Base-by-base conservation (phyloP, 2,888 invertebrate genomes). In the Ophraella communa region DNA sequence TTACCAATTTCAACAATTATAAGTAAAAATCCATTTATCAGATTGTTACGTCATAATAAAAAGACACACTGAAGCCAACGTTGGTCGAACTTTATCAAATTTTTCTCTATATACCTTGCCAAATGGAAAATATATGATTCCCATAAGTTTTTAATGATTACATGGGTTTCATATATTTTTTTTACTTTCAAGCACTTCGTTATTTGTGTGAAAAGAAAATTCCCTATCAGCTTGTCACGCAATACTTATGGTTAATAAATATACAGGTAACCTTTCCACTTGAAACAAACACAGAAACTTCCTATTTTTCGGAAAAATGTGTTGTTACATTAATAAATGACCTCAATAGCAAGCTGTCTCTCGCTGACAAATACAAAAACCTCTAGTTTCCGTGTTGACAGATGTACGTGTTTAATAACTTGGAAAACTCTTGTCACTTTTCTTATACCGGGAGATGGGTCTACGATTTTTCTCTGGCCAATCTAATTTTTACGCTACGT, bases 381-480 rank as follows among this genome's bases (percentile, higher is more conserved):
- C 78, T 77, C 75, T 78, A 75, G 78, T 76, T 81, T 80, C 74
- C 73, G 68, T 73, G 79, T 79, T 79, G 81, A 81, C 81, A 81
- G 80, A 81, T 80, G 81, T 80, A 80, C 79, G 80, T 80, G 80
- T 80, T 80, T 80, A 81, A 81, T 81, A 80, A 78, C 75, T 78
- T 74, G 79, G 79, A 81, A 80, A 80, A 79, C 74, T 77, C 74
- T 76, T 80, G 80, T 80, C 79, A 79, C 78, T 79, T 79, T 77
- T 78, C 77, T 66, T 52, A 65, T 69, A 69, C 67, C 33, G 52
- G 18, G 64, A 67, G 66, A 68, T 62, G 65, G 67, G 69, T 66
- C 70, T 68, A 68, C 69, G 70, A 70, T 72, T 74, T 77, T 74
- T 73, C 70, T 73, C 69, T 67, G 70, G 67, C 72, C 75, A 74